Evolutionary conservation across 2,888 invertebrate species (phyloP), one percentile per base, ranked within the genome.

Genomic region (Stictocephala bisonia): DNA sequence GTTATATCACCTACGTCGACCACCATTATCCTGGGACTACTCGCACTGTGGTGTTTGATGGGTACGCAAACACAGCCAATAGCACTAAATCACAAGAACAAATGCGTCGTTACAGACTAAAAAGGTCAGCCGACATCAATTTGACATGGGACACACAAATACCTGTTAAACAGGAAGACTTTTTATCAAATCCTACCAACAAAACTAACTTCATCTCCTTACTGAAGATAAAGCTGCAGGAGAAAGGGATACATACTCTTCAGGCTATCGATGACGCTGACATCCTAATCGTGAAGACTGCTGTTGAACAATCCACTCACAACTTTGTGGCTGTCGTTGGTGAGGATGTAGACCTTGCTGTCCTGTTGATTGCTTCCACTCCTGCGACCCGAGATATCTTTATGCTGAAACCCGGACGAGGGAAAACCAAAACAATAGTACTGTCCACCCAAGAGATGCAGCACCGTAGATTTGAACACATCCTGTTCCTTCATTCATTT

Each of bases 1-100:
- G 75, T 40, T 81, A 80, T 70, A 76, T 80, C 27, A 51, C 41
- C 44, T 80, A 78, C 72, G 66, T 80, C n/a, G 71, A 66, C 51
- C 73, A 76, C 15, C 74, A 79, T 71, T 81, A 60, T n/a, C n/a
- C n/a, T 74, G 76, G 74, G 60, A 40, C 53, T 18, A 75, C 74
- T n/a, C 58, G 69, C 20, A 40, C 72, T 13, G 74, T 79, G 22
- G 76, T 80, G 50, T 80, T 81, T 72, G 79, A n/a, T n/a, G n/a
- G n/a, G n/a, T n/a, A n/a, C n/a, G n/a, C n/a, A n/a, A n/a, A n/a
- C 27, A 44, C n/a, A n/a, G n/a, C n/a, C n/a, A n/a, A n/a, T n/a
- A n/a, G n/a, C n/a, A n/a, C n/a, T n/a, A n/a, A n/a, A n/a, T n/a
- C n/a, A 68, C 15, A 11, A 27, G 50, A 44, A 44, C 31, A 22